Conservation (phyloP, 2,113 vertebrate genomes). For the Gymnogyps californianus region DNA sequence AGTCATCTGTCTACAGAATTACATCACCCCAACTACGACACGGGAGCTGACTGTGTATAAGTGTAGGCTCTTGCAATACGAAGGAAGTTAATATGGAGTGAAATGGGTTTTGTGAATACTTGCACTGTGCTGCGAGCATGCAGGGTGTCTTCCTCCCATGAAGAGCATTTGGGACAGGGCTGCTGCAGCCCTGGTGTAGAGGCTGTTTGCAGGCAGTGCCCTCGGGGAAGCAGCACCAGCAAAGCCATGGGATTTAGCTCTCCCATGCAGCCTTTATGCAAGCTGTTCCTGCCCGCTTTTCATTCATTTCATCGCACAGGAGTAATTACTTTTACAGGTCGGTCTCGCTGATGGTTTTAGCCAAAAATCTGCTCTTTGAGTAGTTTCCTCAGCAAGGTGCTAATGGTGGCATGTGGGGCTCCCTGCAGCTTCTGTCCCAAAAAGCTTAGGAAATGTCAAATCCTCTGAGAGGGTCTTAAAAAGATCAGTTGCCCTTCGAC, state of each 20-base stretch:
- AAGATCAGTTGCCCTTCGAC: background rate
- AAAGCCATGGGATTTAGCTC: background rate
- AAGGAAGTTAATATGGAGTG: background rate
- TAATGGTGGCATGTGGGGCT: background rate
- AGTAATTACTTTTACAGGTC: background rate
- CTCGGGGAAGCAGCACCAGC: background rate
- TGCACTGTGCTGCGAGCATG: fast-evolving
- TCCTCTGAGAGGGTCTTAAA: background rate
- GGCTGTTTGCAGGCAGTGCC: background rate
- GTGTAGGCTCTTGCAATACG: fast-evolving
- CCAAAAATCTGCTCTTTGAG: background rate
- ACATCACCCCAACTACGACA: background rate
- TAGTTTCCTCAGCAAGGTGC: background rate
- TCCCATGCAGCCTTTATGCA: background rate
- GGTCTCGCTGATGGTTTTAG: background rate
- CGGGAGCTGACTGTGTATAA: fast-evolving
- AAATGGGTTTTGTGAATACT: background rate
- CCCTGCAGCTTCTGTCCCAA: background rate
- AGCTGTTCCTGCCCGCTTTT: background rate
- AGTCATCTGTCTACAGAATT: background rate
- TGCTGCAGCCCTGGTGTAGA: background rate
- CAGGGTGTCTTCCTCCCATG: background rate
- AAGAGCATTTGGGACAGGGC: background rate
- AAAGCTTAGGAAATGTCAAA: background rate
- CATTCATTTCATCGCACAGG: background rate